Conservation (phyloP, 2,888 invertebrate species). For the Cybosia mesomella region DNA sequence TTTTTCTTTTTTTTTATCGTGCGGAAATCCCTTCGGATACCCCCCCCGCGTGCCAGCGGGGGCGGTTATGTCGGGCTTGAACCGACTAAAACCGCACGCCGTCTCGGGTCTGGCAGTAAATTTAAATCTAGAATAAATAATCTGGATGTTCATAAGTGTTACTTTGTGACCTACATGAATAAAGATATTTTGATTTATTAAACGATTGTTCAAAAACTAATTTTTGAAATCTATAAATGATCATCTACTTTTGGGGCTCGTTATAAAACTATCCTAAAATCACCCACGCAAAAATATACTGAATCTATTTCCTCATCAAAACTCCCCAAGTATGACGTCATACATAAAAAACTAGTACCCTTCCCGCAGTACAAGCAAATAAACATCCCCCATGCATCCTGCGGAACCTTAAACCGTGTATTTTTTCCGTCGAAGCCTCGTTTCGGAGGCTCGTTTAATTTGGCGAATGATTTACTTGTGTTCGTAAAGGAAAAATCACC, state of each 20-base stretch:
- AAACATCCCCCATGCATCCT: constrained; percentile 15
- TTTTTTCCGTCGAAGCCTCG: constrained; percentile 42
- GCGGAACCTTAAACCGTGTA: constrained; percentile 46
- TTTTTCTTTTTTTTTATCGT: too few species aligned
- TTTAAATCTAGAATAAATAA: too few species aligned
- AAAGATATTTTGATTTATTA: too few species aligned
- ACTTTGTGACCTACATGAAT: too few species aligned
- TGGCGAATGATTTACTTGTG: constrained; percentile 58
- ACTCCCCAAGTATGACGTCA: constrained; percentile 8
- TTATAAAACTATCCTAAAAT: background rate
- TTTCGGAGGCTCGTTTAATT: constrained; percentile 57
- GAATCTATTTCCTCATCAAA: background rate
- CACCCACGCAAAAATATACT: constrained; percentile 5
- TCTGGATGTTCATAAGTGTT: too few species aligned
- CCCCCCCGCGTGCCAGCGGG: background rate
- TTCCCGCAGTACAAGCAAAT: background rate
- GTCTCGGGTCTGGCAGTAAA: too few species aligned
- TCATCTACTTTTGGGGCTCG: background rate
- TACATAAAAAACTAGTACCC: constrained; percentile 3
- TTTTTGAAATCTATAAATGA: too few species aligned
- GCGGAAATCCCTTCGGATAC: background rate
- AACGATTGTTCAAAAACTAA: too few species aligned
- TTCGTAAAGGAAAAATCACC: constrained; percentile 45
- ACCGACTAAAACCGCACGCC: too few species aligned
- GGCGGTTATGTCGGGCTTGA: too few species aligned